Conservation (phyloP, 2,113 vertebrate genomes). For the Camelus bactrianus region DNA sequence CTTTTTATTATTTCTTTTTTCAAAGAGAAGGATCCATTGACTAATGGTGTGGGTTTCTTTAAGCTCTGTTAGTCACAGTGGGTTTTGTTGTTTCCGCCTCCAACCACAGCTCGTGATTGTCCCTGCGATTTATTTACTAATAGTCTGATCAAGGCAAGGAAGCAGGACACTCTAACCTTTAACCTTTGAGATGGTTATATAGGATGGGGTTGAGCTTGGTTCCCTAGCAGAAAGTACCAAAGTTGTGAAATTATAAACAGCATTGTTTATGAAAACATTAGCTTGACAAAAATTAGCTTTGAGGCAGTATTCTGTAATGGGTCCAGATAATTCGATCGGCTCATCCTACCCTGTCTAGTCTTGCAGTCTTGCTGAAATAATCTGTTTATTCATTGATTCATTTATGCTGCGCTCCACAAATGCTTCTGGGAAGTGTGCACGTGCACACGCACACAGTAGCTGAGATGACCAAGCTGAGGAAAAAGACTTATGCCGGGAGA, state of each 20-base stretch:
- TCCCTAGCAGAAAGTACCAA: not conserved
- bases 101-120: not conserved
- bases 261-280: constrained; percentile 40
- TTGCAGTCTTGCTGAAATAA: constrained; percentile 35
- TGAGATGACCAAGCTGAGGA: not conserved
- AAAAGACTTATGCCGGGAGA: not conserved
- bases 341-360: not conserved
- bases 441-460: not conserved
- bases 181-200: constrained; percentile 26
- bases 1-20: not conserved
- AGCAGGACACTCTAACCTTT: not conserved
- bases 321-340: not conserved
- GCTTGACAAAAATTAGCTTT: constrained; percentile 48
- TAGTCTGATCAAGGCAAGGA: constrained; percentile 33
- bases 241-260: constrained; percentile 15
- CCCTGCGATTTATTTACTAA: constrained; percentile 39
- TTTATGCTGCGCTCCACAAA: not conserved
- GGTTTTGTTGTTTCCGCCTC: constrained; percentile 5
- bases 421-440: not conserved
- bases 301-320: constrained; percentile 15
- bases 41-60: constrained; percentile 22
- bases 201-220: not conserved
- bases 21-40: constrained; percentile 20
- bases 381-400: constrained; percentile 32
- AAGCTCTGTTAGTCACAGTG: not conserved